phyloP scores from a whole-genome alignment of 2,888 invertebrate species.

The Philopedon plagiatum region DNA sequence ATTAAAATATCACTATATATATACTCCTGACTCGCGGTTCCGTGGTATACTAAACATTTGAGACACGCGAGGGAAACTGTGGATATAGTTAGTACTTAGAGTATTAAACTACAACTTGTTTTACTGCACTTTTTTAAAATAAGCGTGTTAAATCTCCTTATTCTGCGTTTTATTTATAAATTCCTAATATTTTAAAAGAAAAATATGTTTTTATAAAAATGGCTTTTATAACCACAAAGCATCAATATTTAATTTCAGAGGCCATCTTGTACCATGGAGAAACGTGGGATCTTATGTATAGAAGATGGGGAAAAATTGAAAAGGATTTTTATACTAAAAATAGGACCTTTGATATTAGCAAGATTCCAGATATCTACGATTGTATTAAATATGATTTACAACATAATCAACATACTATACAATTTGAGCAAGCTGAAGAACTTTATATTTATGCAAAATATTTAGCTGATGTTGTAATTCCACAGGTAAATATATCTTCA shows the following conservation, averaged over 20 bases:
- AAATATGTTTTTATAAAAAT: too few species aligned
- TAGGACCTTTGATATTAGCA: constrained; percentile 96
- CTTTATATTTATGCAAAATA: constrained; percentile 96
- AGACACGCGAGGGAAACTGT: too few species aligned
- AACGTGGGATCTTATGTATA: constrained; percentile 98
- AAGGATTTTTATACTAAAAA: constrained; percentile 97
- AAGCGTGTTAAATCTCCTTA: too few species aligned
- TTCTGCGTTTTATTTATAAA: too few species aligned
- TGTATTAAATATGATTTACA: constrained; percentile 99
- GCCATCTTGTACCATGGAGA: constrained; percentile 97
- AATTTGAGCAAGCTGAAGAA: constrained; percentile 93
- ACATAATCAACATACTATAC: constrained; percentile 96
- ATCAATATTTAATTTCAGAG: constrained; percentile 71
- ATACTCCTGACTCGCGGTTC: too few species aligned
- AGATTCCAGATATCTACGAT: constrained; percentile 99
- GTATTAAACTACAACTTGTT: too few species aligned
- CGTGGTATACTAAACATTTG: too few species aligned
- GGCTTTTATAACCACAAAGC: background rate
- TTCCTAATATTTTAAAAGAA: too few species aligned
- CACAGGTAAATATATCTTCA: constrained; percentile 77
- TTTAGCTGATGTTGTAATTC: constrained; percentile 98
- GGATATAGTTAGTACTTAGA: too few species aligned
- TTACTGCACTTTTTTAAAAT: too few species aligned
- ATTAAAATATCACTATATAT: too few species aligned
- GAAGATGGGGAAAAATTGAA: constrained; percentile 98